Base-by-base conservation (phyloP, 2,113 vertebrate genomes). In the Thryonomys swinderianus region DNA sequence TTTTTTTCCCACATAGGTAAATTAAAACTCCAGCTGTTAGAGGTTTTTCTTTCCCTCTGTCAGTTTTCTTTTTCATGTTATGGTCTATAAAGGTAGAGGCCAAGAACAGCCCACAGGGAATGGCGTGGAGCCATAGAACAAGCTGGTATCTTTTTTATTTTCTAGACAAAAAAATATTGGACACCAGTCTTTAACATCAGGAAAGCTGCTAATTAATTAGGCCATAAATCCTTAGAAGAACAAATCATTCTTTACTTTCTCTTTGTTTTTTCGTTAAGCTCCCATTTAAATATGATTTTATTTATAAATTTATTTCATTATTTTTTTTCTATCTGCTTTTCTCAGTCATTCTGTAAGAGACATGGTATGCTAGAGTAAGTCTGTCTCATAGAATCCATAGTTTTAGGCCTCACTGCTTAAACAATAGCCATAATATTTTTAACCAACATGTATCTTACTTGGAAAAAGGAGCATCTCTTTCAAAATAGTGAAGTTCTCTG, bases 61-160 rank as follows among this genome's bases (percentile, higher is more conserved):
- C 93, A 96, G 74, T 85, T 97, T 97, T 95, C 92, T 79, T 97
- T 97, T 95, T 93, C 88, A 87, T 78, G 79, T 94, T 95, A 91
- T 87, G 59, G 53, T 81, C 94, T 94, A 10, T 93, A 88, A 96
- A 48, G 79, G 71, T 80, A 94, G 86, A 96, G 96, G 94, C 95
- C 96, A 96, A 91, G 76, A 96, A 89, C 59, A 91, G 78, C 92
- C 81, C 90, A 92, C 32, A 76, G 81, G 85, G 92, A 93, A 96
- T 96, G 88, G 40, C 80, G 48, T 73, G 42, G 20, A 94, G 93
- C n/a, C 82, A 90, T 89, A 90, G 55, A 96, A 96, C 74, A 95
- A 94, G 80, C 88, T 94, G 66, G 48, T 83, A 83, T 74, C 92
- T 93, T 93, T n/a, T 88, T n/a, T 67, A 87, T 95, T 97, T 95